These are phyloP conservation scores for Boloria selene DNA, from an alignment of 2,888 invertebrate genomes.

Conservation along the genomic window DNA sequence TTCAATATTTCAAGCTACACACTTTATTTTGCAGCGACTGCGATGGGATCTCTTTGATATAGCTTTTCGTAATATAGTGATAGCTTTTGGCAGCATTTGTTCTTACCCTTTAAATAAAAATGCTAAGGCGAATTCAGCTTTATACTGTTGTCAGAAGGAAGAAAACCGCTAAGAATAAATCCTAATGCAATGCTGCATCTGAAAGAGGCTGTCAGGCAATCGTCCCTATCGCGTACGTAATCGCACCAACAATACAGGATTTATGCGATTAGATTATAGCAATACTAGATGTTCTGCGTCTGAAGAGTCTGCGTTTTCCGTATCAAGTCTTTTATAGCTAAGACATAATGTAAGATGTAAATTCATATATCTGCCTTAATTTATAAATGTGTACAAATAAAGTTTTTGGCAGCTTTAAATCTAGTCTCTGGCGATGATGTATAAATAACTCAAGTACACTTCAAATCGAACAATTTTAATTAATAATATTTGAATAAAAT, in stretches of 20 bases:
- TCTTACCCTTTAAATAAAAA: neutral
- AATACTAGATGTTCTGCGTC: conserved; percentile 8
- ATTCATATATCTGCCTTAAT: too few relatives aligned
- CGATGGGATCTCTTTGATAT: neutral
- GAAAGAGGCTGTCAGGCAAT: conserved; percentile 53
- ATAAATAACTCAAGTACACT: too few relatives aligned
- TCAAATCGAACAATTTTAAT: too few relatives aligned
- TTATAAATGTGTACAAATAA: too few relatives aligned
- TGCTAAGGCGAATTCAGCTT: neutral
- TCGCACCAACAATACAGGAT: conserved; percentile 29
- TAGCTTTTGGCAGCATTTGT: conserved; percentile 10
- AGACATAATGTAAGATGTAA: neutral
- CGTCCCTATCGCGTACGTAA: conserved; percentile 81
- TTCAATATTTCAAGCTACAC: too few relatives aligned
- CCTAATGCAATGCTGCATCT: conserved; percentile 12
- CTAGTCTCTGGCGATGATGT: too few relatives aligned
- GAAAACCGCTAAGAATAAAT: neutral
- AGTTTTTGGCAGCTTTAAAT: too few relatives aligned
- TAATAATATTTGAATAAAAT: too few relatives aligned
- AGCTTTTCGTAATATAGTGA: conserved; percentile 10
- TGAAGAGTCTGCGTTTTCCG: neutral
- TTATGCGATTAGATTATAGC: conserved; percentile 32
- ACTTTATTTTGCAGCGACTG: conserved; percentile 9
- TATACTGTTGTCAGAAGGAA: neutral
- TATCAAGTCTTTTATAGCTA: conserved; percentile 10